Base-by-base conservation (phyloP, 2,113 vertebrate species). In the Marcusenius ussheri region DNA sequence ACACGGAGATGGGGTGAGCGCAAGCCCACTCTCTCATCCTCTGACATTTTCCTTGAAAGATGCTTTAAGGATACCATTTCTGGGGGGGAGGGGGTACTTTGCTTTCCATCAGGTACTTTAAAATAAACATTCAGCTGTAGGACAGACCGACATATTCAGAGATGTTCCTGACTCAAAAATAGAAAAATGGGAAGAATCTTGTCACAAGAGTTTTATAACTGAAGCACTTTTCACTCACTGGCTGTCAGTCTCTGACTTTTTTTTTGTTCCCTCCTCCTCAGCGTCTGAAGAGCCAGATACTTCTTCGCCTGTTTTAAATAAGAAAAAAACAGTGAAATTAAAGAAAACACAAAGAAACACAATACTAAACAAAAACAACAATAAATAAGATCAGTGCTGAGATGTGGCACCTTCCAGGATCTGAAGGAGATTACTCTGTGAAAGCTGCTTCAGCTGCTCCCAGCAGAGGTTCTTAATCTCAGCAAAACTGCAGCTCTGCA, bases 391-490 rank as follows among this genome's bases (percentile, higher is more conserved):
- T 31, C 2, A 88, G 35, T 50, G 70, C 49, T 46, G n/a, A 35
- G 24, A 66, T 13, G 53, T 90, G 94, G 95, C 96, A 99, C 98
- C 98, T 93, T 97, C 96, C 91, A 99, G 95, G 93, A 99, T 99
- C 95, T 97, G 97, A 92, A 97, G 92, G 2, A 99, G 94, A 86
- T 97, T 97, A 92, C 95, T 97, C 93, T 98, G 97, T 21, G 96
- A 97, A 89, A 99, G 95, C 39, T 96, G 95, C 83, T 98, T 96
- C 95, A 99, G 95, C 62, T 99, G 98, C 91, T 99, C 97, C 95
- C 97, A 96, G 92, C 98, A 99, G 66, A 99, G 95, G 42, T 93
- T 96, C 95, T 97, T 97, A 91, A 99, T 98, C 95, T 99, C 98
- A 0, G 97, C 97, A 93, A 97, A 93, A 88, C 95, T 96, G 94